These are phyloP conservation scores for Pristis pectinata DNA, from an alignment of 2,797 vertebrate species.

Conservation along the genomic window DNA sequence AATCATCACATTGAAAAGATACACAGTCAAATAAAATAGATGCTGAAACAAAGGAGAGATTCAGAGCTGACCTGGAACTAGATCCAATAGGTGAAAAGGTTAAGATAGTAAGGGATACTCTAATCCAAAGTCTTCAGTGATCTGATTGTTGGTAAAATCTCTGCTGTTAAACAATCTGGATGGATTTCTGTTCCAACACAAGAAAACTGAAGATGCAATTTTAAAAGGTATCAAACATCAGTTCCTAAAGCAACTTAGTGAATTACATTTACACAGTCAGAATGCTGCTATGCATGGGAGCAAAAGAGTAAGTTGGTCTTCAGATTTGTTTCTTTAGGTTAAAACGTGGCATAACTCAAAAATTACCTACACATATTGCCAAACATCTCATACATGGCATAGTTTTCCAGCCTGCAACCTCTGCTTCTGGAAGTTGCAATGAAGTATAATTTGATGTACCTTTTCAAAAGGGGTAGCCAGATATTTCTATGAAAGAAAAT, in stretches of 20 bases:
- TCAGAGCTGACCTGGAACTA: not conserved
- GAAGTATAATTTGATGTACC: not conserved
- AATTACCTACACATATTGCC: not conserved
- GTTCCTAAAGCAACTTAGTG: slow-evolving; percentile 6
- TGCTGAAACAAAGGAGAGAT: not conserved
- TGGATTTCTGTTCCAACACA: not conserved
- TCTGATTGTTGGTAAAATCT: not conserved
- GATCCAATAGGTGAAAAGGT: not conserved
- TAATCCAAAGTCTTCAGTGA: not conserved
- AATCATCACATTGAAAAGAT: not conserved
- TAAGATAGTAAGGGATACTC: not conserved
- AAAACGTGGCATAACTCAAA: not conserved
- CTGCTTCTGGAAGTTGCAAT: not conserved
- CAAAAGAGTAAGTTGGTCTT: not conserved
- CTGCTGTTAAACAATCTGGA: not conserved
- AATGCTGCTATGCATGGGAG: not conserved
- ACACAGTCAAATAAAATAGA: not conserved
- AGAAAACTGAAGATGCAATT: not conserved
- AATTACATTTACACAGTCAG: not conserved
- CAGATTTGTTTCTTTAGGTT: not conserved
- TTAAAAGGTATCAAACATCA: not conserved
- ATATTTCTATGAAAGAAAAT: slow-evolving; percentile 46
- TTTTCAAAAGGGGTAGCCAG: slow-evolving; percentile 40
- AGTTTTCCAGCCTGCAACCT: not conserved
- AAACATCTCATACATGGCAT: not conserved